These are phyloP conservation scores for Chauna torquata DNA, from an alignment of 2,113 vertebrate genomes.

Conservation along the genomic window DNA sequence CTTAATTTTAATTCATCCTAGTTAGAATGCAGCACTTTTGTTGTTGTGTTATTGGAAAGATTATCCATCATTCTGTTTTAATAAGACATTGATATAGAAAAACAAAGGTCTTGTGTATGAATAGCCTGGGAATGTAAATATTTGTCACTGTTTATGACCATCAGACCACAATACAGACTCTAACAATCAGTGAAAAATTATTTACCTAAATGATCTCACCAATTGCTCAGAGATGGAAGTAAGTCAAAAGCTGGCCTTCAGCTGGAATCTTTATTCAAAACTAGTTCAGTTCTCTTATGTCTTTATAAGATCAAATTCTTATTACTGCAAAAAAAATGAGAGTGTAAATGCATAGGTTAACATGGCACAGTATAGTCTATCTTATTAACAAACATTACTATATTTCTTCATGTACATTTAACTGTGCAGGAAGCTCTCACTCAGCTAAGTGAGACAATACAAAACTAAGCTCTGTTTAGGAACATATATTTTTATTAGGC, in stretches of 20 bases:
- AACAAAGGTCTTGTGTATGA: background rate
- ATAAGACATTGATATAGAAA: background rate
- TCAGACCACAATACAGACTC: background rate
- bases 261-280: background rate
- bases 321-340: background rate
- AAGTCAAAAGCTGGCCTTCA: background rate
- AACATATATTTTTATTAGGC: background rate
- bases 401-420: background rate
- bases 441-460: background rate
- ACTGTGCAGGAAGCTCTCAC: background rate
- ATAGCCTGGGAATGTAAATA: background rate
- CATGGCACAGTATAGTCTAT: background rate
- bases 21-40: background rate
- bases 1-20: background rate
- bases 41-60: background rate
- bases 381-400: background rate
- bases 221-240: background rate
- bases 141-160: background rate
- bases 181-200: background rate
- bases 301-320: background rate
- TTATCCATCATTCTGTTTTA: background rate
- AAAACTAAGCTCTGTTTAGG: background rate
- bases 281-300: background rate
- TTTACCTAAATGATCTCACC: background rate
- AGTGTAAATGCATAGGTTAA: background rate